phyloP scores from a whole-genome alignment of 2,888 invertebrate species.

The Lepidochitona cinerea region DNA sequence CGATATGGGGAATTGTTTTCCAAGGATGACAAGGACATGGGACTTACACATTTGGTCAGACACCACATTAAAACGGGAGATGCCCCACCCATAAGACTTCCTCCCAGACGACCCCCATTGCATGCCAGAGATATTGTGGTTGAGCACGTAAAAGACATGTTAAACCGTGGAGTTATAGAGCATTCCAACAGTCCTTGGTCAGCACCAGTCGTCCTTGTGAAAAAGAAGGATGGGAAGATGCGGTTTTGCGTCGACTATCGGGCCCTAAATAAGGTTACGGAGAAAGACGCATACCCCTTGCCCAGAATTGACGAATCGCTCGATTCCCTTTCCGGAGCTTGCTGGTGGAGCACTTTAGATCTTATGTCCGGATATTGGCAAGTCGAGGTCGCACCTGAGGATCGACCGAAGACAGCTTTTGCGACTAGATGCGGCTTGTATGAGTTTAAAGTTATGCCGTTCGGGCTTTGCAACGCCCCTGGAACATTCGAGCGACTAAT shows the following conservation, averaged over 20 bases:
- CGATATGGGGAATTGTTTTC: slow-evolving; percentile 18
- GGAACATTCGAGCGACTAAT: slow-evolving; percentile 12
- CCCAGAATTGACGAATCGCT: slow-evolving; percentile 16
- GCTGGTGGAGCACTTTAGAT: slow-evolving; percentile 9
- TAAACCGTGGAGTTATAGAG: background rate
- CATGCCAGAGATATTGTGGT: background rate
- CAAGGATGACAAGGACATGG: slow-evolving; percentile 12
- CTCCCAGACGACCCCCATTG: slow-evolving; percentile 2
- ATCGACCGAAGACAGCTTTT: slow-evolving; percentile 11
- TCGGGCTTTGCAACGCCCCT: slow-evolving; percentile 13
- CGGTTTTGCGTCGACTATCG: slow-evolving; percentile 18
- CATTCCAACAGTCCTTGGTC: slow-evolving; percentile 4
- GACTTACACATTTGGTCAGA: slow-evolving; percentile 2
- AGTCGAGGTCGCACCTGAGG: slow-evolving; percentile 5
- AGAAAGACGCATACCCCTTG: slow-evolving; percentile 13
- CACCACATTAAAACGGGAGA: slow-evolving; percentile 9
- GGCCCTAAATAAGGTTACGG: slow-evolving; percentile 3
- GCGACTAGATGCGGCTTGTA: background rate
- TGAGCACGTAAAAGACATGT: background rate
- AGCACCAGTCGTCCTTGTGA: slow-evolving; percentile 5
- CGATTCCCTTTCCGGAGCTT: slow-evolving; percentile 6
- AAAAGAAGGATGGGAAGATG: slow-evolving; percentile 5
- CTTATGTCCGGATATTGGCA: slow-evolving; percentile 14
- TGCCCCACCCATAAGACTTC: background rate
- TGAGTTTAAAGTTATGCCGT: slow-evolving; percentile 16